Evolutionary conservation across 2,797 vertebrate species (phyloP).

Genomic region (Menidia menidia): DNA sequence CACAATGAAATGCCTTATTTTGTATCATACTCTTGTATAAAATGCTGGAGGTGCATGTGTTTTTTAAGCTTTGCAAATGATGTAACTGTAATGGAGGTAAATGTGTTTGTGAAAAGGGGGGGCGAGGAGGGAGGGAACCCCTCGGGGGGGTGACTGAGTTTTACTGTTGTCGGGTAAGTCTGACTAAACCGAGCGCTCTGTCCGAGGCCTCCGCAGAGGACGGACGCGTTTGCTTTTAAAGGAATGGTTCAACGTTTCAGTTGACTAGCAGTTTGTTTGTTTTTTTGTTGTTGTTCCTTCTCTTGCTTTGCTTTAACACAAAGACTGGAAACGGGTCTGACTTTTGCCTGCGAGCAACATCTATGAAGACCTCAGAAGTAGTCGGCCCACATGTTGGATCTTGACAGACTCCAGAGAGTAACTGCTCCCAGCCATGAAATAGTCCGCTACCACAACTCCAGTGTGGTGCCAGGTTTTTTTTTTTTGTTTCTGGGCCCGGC

Average conservation of each 20-base stretch:
- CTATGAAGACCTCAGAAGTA: neutral
- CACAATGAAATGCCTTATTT: constrained; percentile 99
- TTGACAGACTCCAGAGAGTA: neutral
- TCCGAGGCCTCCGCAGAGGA: constrained; percentile 38
- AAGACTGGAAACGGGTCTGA: neutral
- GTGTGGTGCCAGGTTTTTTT: no score
- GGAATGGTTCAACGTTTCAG: constrained; percentile 15
- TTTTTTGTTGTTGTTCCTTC: neutral
- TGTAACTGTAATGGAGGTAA: constrained; percentile 73
- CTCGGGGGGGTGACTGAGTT: constrained; percentile 24
- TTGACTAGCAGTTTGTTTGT: neutral
- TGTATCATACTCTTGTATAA: constrained; percentile 98
- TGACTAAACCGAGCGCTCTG: constrained; percentile 26
- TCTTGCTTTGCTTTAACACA: neutral
- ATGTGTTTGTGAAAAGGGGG: constrained; percentile 53
- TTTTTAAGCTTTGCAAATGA: constrained; percentile 90
- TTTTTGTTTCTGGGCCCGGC: neutral
- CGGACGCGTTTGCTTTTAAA: constrained; percentile 1
- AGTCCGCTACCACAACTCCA: neutral
- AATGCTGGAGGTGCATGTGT: constrained; percentile 99
- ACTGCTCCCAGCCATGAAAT: neutral
- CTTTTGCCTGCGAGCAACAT: neutral
- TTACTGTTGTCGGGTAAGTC: constrained; percentile 9
- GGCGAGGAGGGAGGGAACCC: constrained; percentile 34
- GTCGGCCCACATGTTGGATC: neutral